These are phyloP conservation scores for Caenorhabditis uteleia DNA, from an alignment of 2,888 invertebrate genomes.

Conservation along the genomic window DNA sequence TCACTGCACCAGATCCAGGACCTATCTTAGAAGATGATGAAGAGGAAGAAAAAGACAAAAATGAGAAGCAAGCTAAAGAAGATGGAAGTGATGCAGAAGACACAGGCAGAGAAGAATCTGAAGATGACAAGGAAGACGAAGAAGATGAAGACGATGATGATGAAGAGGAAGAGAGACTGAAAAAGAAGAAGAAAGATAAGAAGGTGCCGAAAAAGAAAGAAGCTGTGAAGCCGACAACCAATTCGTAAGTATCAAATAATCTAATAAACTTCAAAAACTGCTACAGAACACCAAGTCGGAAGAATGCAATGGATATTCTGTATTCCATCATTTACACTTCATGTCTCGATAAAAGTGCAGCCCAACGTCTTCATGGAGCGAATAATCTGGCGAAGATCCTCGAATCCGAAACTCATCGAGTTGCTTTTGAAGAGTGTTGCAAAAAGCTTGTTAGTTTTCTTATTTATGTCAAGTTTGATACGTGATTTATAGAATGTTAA, in stretches of 20 bases:
- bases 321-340: constrained; percentile 26
- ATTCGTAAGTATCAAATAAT: too few relatives aligned
- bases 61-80: constrained; percentile 1
- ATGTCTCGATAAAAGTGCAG: constrained; percentile 18
- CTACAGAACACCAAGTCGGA: not conserved
- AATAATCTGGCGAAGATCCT: constrained; percentile 22
- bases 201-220: constrained; percentile 4
- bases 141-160: constrained; percentile 2
- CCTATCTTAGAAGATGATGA: constrained; percentile 7
- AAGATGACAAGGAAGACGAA: constrained; percentile 4
- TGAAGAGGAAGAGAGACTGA: not conserved
- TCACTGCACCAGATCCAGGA: constrained; percentile 19
- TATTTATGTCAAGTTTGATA: too few relatives aligned
- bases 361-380: constrained; percentile 16
- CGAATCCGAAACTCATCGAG: constrained; percentile 4
- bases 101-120: constrained; percentile 5
- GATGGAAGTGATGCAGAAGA: constrained; percentile 4
- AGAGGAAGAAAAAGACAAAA: constrained; percentile 8
- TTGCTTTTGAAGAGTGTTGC: constrained; percentile 12
- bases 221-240: not conserved
- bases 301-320: constrained; percentile 3
- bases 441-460: not conserved
- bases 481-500: constrained; percentile 7
- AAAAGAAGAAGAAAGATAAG: constrained; percentile 2
- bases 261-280: too few relatives aligned